Percentiles rank a stretch among this genome's conserved stretches.
Conservation (phyloP, 1,140 invertebrate genomes). For the Platyscapa corneri region DNA sequence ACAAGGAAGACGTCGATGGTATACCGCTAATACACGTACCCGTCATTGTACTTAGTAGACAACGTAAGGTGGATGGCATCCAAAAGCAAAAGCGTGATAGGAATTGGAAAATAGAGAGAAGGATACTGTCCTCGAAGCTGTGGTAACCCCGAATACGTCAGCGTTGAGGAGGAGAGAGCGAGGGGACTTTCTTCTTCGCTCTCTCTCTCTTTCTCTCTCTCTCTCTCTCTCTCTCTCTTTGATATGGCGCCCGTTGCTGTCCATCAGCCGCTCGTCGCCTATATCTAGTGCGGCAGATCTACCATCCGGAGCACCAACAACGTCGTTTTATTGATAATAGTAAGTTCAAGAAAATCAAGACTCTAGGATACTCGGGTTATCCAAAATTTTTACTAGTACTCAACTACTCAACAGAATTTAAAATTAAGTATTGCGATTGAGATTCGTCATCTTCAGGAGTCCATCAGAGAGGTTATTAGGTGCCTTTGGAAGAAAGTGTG, state of each 20-base stretch:
- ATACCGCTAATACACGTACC: not conserved
- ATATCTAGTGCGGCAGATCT: not conserved
- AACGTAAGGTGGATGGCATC: not conserved
- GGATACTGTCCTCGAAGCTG: not conserved
- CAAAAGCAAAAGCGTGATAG: not conserved
- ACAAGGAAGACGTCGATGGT: not conserved
- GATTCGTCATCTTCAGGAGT: not conserved
- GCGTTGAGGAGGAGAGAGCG: slow-evolving; percentile 32
- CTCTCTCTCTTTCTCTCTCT: slow-evolving; percentile 34
- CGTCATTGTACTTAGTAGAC: not conserved
- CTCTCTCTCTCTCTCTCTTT: too few relatives aligned
- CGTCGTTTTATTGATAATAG: not conserved
- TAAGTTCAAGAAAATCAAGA: not conserved
- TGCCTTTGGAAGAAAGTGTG: not conserved
- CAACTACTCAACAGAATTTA: too few relatives aligned
- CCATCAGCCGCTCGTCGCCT: not conserved
- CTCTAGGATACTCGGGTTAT: too few relatives aligned
- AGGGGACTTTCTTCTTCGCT: slow-evolving; percentile 23
- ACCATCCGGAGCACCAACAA: not conserved
- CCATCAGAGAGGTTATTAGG: not conserved
- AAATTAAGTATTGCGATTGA: not conserved
- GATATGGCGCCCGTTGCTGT: slow-evolving; percentile 9
- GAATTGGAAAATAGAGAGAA: not conserved
- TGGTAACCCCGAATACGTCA: slow-evolving; percentile 11
- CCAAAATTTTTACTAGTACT: not conserved